These are phyloP conservation scores for Leptopilina myrica DNA, from an alignment of 2,888 invertebrate species.

Conservation along the genomic window DNA sequence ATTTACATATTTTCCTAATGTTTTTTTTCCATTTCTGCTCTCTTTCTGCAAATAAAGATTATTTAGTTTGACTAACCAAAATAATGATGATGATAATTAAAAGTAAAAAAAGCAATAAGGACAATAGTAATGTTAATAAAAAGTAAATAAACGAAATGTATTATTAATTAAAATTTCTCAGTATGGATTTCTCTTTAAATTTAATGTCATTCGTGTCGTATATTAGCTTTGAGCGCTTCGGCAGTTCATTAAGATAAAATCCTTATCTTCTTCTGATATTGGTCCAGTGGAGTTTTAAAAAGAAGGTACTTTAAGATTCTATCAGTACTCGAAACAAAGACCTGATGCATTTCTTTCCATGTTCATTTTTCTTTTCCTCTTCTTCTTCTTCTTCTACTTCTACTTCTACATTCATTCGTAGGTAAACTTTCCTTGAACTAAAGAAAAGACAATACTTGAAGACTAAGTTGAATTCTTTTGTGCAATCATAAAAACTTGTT, in stretches of 20 bases:
- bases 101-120: no score
- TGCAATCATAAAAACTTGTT: not conserved
- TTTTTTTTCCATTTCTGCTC: not conserved
- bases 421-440: not conserved
- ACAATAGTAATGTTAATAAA: no score
- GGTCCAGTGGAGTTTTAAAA: conserved; percentile 25
- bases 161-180: not conserved
- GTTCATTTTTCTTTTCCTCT: not conserved
- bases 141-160: no score
- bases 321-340: conserved; percentile 62
- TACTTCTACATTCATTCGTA: not conserved
- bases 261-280: conserved; percentile 47
- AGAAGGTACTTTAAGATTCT: conserved; percentile 59
- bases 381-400: not conserved
- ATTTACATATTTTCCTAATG: not conserved
- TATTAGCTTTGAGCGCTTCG: conserved; percentile 42
- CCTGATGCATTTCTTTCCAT: conserved; percentile 56
- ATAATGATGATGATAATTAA: no score
- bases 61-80: no score
- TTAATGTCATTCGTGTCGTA: not conserved
- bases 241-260: conserved; percentile 71
- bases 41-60: not conserved
- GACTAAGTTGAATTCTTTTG: not conserved
- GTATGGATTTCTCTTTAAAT: not conserved
- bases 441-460: not conserved